phyloP scores from a whole-genome alignment of 2,888 invertebrate species.

The Chloroclystis v-ata region DNA sequence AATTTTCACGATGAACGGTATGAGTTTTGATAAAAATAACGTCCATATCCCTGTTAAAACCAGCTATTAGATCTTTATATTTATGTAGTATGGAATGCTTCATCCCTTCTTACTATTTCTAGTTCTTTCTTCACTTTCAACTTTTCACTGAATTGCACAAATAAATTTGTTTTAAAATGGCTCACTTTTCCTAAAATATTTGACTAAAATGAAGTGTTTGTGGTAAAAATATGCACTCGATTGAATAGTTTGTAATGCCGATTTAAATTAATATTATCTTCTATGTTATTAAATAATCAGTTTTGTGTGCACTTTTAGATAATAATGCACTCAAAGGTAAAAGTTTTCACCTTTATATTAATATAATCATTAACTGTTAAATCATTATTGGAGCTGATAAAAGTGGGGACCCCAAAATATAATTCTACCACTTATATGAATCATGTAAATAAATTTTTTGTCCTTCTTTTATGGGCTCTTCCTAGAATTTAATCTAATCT shows the following conservation, averaged over 20 bases:
- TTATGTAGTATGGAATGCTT: conserved; percentile 77
- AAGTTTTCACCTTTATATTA: conserved; percentile 30
- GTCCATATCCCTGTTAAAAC: conserved; percentile 78
- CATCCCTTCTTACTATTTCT: conserved; percentile 73
- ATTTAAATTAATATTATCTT: conserved; percentile 36
- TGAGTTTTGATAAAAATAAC: conserved; percentile 51
- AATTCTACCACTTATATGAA: background rate
- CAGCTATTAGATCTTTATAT: conserved; percentile 71
- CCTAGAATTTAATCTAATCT: conserved; percentile 32
- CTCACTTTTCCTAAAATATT: conserved; percentile 74
- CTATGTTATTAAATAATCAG: conserved; percentile 21
- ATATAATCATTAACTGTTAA: conserved; percentile 26
- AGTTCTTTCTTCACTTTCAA: conserved; percentile 68
- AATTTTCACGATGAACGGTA: conserved; percentile 44
- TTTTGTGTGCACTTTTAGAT: conserved; percentile 56
- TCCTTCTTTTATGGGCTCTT: conserved; percentile 48
- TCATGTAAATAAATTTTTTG: background rate
- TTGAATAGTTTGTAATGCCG: conserved; percentile 53
- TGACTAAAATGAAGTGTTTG: conserved; percentile 46
- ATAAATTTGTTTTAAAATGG: conserved; percentile 76
- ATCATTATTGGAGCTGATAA: conserved; percentile 37
- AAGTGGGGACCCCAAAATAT: conserved; percentile 41
- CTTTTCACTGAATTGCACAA: conserved; percentile 75
- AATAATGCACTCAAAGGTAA: conserved; percentile 49
- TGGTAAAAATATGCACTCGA: conserved; percentile 57